Evolutionary conservation across 92 coral and sea anemone species (phyloP).

Genomic region (Metridium senile): DNA sequence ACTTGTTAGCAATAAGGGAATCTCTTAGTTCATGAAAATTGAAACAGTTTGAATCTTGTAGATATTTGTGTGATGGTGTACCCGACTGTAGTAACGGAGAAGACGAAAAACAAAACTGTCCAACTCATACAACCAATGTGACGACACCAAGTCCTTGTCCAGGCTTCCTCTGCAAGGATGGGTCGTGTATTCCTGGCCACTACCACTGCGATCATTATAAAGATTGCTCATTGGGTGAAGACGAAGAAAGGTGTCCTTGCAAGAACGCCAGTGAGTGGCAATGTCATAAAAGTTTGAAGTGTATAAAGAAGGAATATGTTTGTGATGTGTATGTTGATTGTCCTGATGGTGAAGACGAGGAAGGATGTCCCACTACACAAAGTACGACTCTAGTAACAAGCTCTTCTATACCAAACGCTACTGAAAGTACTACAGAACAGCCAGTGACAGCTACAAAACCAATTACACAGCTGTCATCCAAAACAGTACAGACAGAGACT

Average conservation of each 20-base stretch:
- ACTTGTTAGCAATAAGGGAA: no score
- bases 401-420: conserved; percentile 8
- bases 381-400: conserved; percentile 1
- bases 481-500: background rate
- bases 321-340: conserved; percentile 66
- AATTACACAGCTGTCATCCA: conserved; percentile 2
- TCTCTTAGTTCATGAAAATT: no score
- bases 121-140: conserved; percentile 47
- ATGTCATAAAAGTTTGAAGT: conserved; percentile 50
- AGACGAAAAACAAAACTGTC: conserved; percentile 76
- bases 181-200: conserved; percentile 51
- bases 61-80: conserved; percentile 80
- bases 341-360: conserved; percentile 63
- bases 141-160: conserved; percentile 37
- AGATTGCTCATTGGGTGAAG: conserved; percentile 66
- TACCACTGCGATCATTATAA: conserved; percentile 60
- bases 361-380: conserved; percentile 38
- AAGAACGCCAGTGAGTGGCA: conserved; percentile 49
- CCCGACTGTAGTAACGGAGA: conserved; percentile 72
- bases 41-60: no score
- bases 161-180: conserved; percentile 52
- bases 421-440: conserved; percentile 14
- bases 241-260: conserved; percentile 64
- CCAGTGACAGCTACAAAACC: conserved; percentile 6
- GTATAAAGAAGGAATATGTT: conserved; percentile 42